Conservation (phyloP, 2,888 invertebrate species). For the Erpobdella octoculata region DNA sequence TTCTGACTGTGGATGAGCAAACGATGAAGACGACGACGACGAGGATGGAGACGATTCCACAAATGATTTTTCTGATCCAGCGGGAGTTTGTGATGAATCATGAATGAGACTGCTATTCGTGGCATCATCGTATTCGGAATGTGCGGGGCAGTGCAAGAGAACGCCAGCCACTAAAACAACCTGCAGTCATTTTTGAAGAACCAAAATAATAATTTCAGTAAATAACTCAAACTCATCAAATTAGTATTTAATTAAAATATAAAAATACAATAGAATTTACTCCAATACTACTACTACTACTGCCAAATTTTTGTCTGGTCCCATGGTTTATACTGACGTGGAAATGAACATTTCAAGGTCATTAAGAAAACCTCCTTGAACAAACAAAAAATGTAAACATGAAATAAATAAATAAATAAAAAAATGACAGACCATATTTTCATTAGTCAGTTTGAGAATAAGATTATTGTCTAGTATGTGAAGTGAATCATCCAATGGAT, state of each 20-base stretch:
- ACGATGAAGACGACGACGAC: slow-evolving; percentile 46
- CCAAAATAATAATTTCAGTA: too few relatives aligned
- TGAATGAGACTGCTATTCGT: too few relatives aligned
- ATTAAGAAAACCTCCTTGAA: not conserved
- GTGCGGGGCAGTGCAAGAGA: slow-evolving; percentile 79
- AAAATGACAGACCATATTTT: slow-evolving; percentile 52
- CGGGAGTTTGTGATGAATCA: too few relatives aligned
- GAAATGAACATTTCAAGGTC: not conserved
- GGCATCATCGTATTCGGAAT: too few relatives aligned
- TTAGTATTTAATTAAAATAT: too few relatives aligned
- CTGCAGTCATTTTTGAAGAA: too few relatives aligned
- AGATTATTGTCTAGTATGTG: slow-evolving; percentile 85
- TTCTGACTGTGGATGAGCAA: too few relatives aligned
- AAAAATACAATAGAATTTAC: too few relatives aligned
- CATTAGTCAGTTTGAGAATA: slow-evolving; percentile 79
- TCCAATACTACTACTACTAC: slow-evolving; percentile 22
- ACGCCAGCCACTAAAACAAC: slow-evolving; percentile 87
- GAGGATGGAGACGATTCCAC: not conserved
- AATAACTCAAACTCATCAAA: too few relatives aligned
- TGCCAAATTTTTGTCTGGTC: slow-evolving; percentile 48
- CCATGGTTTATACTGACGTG: slow-evolving; percentile 48
- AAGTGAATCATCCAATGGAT: slow-evolving; percentile 83
- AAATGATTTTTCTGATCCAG: too few relatives aligned
- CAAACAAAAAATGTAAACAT: too few relatives aligned
- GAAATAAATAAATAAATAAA: not conserved